Evolutionary conservation across 2,113 vertebrate species (phyloP).

Genomic region (Eonycteris spelaea): DNA sequence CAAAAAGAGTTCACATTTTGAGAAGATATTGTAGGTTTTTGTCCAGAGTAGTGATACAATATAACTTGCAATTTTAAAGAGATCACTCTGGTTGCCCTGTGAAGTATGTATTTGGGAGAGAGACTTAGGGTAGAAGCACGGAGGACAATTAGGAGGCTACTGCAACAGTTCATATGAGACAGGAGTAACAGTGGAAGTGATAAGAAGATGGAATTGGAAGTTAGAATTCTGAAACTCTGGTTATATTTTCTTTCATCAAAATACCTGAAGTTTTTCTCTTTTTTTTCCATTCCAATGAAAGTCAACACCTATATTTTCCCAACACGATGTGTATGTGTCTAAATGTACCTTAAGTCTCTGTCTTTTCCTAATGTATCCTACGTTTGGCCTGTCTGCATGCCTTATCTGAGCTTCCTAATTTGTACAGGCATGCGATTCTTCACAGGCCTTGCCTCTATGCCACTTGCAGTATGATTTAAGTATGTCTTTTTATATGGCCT

Average conservation of each 20-base stretch:
- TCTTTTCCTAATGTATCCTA: not conserved
- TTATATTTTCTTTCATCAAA: slow-evolving; percentile 8
- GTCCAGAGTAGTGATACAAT: not conserved
- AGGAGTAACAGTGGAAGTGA: not conserved
- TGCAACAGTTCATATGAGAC: not conserved
- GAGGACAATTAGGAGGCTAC: slow-evolving; percentile 13
- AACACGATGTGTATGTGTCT: slow-evolving; percentile 36
- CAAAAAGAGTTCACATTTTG: slow-evolving; percentile 3
- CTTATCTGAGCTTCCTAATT: not conserved
- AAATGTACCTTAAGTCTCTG: not conserved
- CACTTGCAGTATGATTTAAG: not conserved
- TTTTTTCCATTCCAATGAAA: slow-evolving; percentile 1
- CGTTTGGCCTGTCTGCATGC: not conserved
- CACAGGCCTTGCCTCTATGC: not conserved
- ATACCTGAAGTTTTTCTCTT: not conserved
- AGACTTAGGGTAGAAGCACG: not conserved
- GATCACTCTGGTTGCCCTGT: not conserved
- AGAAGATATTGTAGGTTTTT: slow-evolving; percentile 27
- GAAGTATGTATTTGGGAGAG: not conserved
- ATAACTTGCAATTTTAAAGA: slow-evolving; percentile 29
- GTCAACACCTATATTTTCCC: not conserved
- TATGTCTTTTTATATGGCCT: not conserved
- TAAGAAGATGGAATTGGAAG: not conserved
- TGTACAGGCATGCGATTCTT: not conserved
- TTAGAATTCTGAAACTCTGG: slow-evolving; percentile 21